Percentiles rank a stretch among this genome's conserved stretches.
phyloP scores from a whole-genome alignment of 2,113 vertebrate genomes.

The Seriola quinqueradiata region DNA sequence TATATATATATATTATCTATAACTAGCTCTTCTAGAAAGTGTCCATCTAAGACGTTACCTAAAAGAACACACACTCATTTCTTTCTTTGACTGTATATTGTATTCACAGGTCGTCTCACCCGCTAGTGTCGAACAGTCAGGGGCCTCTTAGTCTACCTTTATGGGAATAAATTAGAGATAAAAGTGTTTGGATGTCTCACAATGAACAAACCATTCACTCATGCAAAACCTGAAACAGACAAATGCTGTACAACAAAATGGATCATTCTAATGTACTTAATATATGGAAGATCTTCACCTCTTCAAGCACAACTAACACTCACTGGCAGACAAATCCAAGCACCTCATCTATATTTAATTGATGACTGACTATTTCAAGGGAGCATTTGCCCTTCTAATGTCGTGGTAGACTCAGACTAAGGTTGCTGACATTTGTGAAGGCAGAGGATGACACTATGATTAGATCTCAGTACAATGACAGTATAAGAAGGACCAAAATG shows the following conservation, averaged over 20 bases:
- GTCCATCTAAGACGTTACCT: neutral
- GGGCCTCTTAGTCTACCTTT: constrained; percentile 8
- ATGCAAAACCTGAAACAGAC: constrained; percentile 13
- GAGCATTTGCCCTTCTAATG: constrained; percentile 62
- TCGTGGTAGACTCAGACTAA: constrained; percentile 53
- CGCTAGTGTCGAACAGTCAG: constrained; percentile 1
- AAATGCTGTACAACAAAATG: constrained; percentile 33
- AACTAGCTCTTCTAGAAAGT: neutral
- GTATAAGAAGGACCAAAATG: constrained; percentile 23
- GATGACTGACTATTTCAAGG: constrained; percentile 77
- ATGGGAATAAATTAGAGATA: constrained; percentile 13
- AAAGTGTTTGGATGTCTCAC: constrained; percentile 8
- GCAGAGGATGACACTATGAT: constrained; percentile 20
- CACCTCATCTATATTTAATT: constrained; percentile 81
- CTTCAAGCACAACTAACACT: constrained; percentile 39
- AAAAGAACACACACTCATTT: constrained; percentile 3
- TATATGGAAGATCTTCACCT: constrained; percentile 34
- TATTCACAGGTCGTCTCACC: constrained; percentile 6
- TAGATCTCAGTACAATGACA: constrained; percentile 35
- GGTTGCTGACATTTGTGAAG: constrained; percentile 52
- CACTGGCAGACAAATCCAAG: constrained; percentile 67
- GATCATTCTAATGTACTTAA: constrained; percentile 22
- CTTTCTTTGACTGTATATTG: neutral
- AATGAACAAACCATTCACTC: constrained; percentile 16
- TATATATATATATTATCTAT: neutral